Base-by-base conservation (phyloP, 2,888 invertebrate genomes). In the Polydrusus cervinus region DNA sequence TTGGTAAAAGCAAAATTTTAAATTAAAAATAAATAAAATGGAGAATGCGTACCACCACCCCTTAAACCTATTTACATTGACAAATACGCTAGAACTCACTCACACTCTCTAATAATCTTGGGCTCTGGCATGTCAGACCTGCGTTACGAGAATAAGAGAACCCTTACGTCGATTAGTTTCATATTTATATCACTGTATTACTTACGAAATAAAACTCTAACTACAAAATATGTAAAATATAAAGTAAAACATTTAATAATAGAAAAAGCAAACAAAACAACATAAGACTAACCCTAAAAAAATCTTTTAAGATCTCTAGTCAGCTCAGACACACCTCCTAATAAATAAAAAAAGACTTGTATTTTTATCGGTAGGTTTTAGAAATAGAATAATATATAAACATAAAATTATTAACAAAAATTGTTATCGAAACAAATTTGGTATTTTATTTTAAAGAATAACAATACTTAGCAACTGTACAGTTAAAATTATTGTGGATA, bases 121-220 rank as follows among this genome's bases (percentile, higher is more conserved):
- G n/a, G n/a, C n/a, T n/a, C 25, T 25, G 25, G 25, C 25, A n/a
- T n/a, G n/a, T n/a, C 25, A 25, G 3, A 25, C 25, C 25, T 1
- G 1, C n/a, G n/a, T 45, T 14, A 1, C 16, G 16, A 16, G n/a
- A 16, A 49, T 49, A 49, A 49, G n/a, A 13, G n/a, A 30, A 53
- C 30, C 13, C 25, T n/a, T n/a, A 53, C 30, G 25, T 30, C 9
- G 51, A 18, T 11, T 11, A 3, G 0, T 51, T 25, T 30, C 25
- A n/a, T 53, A 53, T 53, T 51, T 53, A 53, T 30, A 53, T 53
- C 53, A 53, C 53, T 53, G 25, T 53, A 30, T 30, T 53, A 53
- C 43, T 13, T 53, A 30, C 53, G n/a, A n/a, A 53, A 53, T 25
- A 53, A 53, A 53, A 25, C 51, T 10, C 3, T 53, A 13, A 30